Conservation (phyloP, 2,888 invertebrate genomes). For the Phragmatobia fuliginosa region DNA sequence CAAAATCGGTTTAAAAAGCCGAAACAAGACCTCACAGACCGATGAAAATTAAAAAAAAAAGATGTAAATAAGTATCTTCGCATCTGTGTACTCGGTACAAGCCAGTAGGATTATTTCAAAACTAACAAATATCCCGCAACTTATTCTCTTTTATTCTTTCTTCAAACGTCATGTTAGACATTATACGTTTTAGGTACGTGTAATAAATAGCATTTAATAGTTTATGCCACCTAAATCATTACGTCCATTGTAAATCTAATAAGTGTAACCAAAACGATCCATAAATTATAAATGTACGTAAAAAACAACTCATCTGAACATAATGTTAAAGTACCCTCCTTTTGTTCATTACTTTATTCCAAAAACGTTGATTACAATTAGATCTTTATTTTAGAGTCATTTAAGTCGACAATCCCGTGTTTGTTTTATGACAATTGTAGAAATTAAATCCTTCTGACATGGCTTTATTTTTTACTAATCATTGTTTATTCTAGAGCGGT, state of each 20-base stretch:
- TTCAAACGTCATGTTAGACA: background rate
- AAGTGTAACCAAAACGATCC: background rate
- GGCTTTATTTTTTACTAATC: conserved; percentile 30
- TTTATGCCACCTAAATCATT: conserved; percentile 2
- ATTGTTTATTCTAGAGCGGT: conserved; percentile 24
- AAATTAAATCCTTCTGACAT: conserved; percentile 17
- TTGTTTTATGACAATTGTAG: conserved; percentile 7
- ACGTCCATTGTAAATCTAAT: conserved; percentile 6
- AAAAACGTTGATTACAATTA: conserved; percentile 12
- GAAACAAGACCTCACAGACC: no score
- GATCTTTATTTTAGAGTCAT: background rate
- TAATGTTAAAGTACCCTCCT: conserved; percentile 17
- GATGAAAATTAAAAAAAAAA: no score
- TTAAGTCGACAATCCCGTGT: conserved; percentile 18
- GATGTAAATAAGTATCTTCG: no score
- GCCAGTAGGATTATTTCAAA: background rate
- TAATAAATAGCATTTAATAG: background rate
- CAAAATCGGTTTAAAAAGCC: no score
- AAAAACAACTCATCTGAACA: conserved; percentile 13
- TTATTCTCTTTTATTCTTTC: background rate
- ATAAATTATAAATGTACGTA: background rate
- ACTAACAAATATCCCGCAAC: background rate
- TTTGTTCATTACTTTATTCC: background rate
- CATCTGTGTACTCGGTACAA: no score
- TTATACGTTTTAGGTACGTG: background rate